Evolutionary conservation across 2,888 invertebrate species (phyloP).

Genomic region (Drosophila formosana): DNA sequence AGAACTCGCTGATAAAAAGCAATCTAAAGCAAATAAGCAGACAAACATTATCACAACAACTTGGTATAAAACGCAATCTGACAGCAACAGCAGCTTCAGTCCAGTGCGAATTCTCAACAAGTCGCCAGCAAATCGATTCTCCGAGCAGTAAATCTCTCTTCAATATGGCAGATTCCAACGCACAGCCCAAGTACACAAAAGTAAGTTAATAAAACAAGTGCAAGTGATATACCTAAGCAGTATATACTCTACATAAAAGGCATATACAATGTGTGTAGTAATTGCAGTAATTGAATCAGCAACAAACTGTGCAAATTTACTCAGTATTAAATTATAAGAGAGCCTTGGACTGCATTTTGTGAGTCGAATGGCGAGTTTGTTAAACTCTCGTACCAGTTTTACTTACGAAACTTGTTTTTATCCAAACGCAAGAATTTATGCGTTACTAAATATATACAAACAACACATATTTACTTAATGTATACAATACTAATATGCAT

Average conservation of each 20-base stretch:
- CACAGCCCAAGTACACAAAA: constrained; percentile 70
- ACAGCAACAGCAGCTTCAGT: constrained; percentile 53
- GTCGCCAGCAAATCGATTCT: constrained; percentile 29
- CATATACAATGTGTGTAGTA: background rate
- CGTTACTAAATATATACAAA: background rate
- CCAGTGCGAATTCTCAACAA: constrained; percentile 34
- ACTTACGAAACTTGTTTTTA: constrained; percentile 43
- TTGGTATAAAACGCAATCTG: constrained; percentile 59
- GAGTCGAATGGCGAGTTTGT: constrained; percentile 9
- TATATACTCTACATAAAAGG: background rate
- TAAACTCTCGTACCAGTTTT: constrained; percentile 8
- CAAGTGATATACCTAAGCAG: background rate
- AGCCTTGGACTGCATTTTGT: constrained; percentile 15
- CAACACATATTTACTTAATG: background rate
- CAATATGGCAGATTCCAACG: constrained; percentile 68
- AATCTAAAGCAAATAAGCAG: constrained; percentile 40
- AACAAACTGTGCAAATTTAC: constrained; percentile 12
- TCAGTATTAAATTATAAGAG: background rate
- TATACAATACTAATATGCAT: background rate
- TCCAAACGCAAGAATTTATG: constrained; percentile 8
- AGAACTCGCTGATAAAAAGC: constrained; percentile 42
- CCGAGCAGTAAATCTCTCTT: background rate
- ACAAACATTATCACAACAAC: constrained; percentile 15
- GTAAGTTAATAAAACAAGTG: constrained; percentile 50
- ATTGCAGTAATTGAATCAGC: constrained; percentile 12